Conservation (phyloP, 2,797 vertebrate species). For the Trematomus bernacchii region DNA sequence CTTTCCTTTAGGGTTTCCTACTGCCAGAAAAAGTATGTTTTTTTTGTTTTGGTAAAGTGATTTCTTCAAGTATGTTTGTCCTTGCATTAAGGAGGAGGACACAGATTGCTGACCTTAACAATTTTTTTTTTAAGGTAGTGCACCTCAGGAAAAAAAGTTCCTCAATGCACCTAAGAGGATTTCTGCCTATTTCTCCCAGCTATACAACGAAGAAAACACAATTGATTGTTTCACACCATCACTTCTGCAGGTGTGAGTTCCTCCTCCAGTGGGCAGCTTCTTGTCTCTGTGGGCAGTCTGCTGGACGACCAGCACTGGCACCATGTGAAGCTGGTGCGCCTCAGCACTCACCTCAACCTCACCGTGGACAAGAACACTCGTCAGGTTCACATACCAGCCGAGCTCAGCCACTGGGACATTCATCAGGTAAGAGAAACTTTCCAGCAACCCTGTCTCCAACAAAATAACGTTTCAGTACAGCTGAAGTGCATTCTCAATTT, state of each 20-base stretch:
- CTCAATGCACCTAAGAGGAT: conserved; percentile 16
- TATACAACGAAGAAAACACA: neutral
- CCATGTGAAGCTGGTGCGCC: conserved; percentile 90
- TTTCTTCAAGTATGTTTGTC: conserved; percentile 30
- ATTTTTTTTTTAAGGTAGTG: conserved; percentile 6
- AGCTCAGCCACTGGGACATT: conserved; percentile 89
- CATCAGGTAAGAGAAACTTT: conserved; percentile 89
- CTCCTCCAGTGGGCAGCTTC: conserved; percentile 78
- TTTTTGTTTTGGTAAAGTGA: neutral
- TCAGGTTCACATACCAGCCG: conserved; percentile 88
- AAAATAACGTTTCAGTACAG: too few species aligned
- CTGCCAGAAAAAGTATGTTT: neutral
- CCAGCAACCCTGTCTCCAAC: too few species aligned
- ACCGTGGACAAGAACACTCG: conserved; percentile 91
- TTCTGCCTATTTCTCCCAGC: neutral
- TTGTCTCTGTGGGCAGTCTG: conserved; percentile 90
- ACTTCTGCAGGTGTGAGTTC: conserved; percentile 69
- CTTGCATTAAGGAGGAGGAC: conserved; percentile 31
- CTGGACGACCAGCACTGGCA: conserved; percentile 98
- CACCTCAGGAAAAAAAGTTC: conserved; percentile 6
- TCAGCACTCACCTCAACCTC: conserved; percentile 93
- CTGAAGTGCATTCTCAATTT: too few species aligned
- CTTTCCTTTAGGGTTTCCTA: conserved; percentile 1
- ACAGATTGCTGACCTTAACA: conserved; percentile 17
- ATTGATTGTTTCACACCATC: conserved; percentile 6